phyloP scores from a whole-genome alignment of 2,797 vertebrate species.

The Yasuhikotakia modesta region DNA sequence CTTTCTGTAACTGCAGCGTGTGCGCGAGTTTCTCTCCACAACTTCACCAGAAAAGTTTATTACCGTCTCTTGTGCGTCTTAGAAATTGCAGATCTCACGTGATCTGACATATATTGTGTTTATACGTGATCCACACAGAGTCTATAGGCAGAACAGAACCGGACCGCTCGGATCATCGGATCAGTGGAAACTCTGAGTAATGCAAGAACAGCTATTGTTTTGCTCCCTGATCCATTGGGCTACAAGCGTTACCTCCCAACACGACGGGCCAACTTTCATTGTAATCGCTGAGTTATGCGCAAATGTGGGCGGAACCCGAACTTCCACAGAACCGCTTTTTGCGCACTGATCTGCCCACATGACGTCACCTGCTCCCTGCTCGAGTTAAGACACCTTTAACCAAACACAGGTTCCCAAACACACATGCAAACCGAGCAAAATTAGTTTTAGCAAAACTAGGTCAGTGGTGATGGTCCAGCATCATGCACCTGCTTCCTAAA shows the following conservation, averaged over 20 bases:
- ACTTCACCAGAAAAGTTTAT: background rate
- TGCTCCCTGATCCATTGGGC: conserved; percentile 27
- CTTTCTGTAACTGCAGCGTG: conserved; percentile 30
- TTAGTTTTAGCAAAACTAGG: too few species aligned
- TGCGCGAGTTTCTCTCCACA: background rate
- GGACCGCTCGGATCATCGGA: conserved; percentile 32
- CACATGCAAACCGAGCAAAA: too few species aligned
- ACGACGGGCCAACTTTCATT: conserved; percentile 20
- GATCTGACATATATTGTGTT: background rate
- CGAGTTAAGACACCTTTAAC: too few species aligned
- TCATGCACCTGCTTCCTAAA: too few species aligned
- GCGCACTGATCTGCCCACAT: conserved; percentile 23
- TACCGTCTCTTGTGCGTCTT: background rate
- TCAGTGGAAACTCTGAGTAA: conserved; percentile 47
- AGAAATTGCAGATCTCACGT: background rate
- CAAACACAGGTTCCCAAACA: too few species aligned
- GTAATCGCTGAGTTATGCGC: conserved; percentile 33
- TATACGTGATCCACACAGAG: background rate
- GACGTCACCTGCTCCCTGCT: background rate
- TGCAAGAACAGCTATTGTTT: conserved; percentile 38
- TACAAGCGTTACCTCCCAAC: conserved; percentile 35
- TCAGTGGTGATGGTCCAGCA: too few species aligned
- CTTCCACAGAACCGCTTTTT: conserved; percentile 3
- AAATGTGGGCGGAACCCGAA: conserved; percentile 20
- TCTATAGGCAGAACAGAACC: conserved; percentile 24